These are phyloP conservation scores for Achatina immaculata DNA, from an alignment of 1,140 invertebrate species.

Conservation along the genomic window DNA sequence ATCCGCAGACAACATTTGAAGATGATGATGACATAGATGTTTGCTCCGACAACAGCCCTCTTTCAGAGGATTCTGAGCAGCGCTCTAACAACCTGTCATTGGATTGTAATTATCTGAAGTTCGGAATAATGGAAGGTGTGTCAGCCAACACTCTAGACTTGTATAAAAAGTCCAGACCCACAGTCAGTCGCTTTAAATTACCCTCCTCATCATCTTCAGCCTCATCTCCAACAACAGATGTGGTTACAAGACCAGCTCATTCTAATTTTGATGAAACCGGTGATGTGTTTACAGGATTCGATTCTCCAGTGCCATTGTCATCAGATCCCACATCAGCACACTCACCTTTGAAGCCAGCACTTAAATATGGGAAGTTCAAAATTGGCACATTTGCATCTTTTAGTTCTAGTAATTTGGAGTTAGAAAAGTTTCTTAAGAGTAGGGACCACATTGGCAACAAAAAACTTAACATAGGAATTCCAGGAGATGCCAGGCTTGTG, in stretches of 20 bases:
- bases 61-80: constrained; percentile 45
- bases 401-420: constrained; percentile 52
- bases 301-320: background rate
- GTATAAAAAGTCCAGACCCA: constrained; percentile 17
- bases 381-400: constrained; percentile 66
- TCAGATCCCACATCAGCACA: background rate
- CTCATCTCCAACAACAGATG: constrained; percentile 27
- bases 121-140: constrained; percentile 29
- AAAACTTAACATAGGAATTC: constrained; percentile 36
- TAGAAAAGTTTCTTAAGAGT: constrained; percentile 28
- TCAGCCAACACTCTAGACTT: constrained; percentile 33
- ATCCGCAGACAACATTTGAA: background rate
- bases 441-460: constrained; percentile 13
- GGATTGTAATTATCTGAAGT: constrained; percentile 45
- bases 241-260: background rate
- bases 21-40: constrained; percentile 34
- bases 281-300: constrained; percentile 1
- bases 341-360: constrained; percentile 29
- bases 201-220: constrained; percentile 29
- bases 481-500: constrained; percentile 4
- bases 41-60: constrained; percentile 33
- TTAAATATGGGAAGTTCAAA: constrained; percentile 60
- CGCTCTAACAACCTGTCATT: constrained; percentile 42
- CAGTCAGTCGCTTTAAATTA: background rate
- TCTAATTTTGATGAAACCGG: background rate